Base-by-base conservation (phyloP, 2,797 vertebrate genomes). In the Karalla daura region DNA sequence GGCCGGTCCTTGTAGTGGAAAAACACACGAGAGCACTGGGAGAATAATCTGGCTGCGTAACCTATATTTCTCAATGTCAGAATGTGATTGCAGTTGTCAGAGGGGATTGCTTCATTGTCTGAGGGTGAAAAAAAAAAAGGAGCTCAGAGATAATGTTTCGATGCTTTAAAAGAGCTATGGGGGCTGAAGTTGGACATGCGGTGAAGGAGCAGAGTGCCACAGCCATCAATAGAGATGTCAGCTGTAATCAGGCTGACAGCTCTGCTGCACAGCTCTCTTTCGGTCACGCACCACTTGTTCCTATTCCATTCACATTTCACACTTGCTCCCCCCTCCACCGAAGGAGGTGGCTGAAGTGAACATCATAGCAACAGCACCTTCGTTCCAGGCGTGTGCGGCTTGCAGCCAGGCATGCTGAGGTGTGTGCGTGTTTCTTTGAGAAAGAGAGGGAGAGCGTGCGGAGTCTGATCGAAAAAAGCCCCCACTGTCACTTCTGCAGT, bases 261-360 rank as follows among this genome's bases (percentile, higher is more conserved):
- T 74, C 66, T 53, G 67, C 55, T 41, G 39, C 63, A 49, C 78
- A 39, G 62, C 65, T 52, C 49, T 50, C 49, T 50, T 27, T 32
- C 55, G 32, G 39, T 69, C 64, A 63, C 64, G 64, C 64, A 20
- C 23, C 2, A 5, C 70, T 66, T 55, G 60, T 62, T 74, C 53
- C 63, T 58, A 5, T 80, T 78, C 61, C 47, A 47, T 73, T 80
- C 70, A 69, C 68, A 62, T 79, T 74, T 80, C 81, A 74, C 75
- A 64, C 58, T 53, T 53, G 0, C 18, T 61, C 47, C 36, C 59
- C 47, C 36, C 45, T 70, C 43, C 37, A 28, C 1, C 12, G 30
- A 51, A 52, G 32, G 3, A 24, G 44, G 58, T 23, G 32, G 56
- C 43, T 43, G 24, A 70, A 37, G 56, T 45, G 58, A 56, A 53